Base-by-base conservation (phyloP, 1,140 invertebrate genomes). In the Drusus annulatus region DNA sequence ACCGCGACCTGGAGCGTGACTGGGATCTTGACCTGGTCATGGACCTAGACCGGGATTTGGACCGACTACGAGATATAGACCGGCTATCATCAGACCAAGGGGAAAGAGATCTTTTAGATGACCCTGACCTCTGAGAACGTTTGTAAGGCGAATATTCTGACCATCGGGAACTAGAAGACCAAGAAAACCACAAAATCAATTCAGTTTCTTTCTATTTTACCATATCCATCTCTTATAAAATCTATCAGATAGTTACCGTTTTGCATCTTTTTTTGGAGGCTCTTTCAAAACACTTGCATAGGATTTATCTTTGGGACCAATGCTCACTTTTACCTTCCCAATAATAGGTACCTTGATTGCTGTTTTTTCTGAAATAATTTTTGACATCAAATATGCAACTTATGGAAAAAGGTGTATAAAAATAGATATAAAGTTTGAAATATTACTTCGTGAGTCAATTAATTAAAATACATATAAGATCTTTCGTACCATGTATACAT, bases 321-420 rank as follows among this genome's bases (percentile, higher is more conserved):
- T 58, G 79, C 92, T 93, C 62, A 90, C 88, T 84, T 93, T 93
- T 13, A 93, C 87, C 85, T 93, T 93, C 77, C 93, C 92, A 1
- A 92, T 90, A 86, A 93, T 92, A 4, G 91, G 85, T 8, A 87
- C 84, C 85, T 89, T 90, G 21, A 84, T 83, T 19, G 85, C 74
- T 16, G 84, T 86, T 87, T 84, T 84, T 65, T 82, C 80, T 69
- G 81, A 83, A 83, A 83, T 77, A 36, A 36, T 36, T 36, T 36
- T 4, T 4, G 7, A 36, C 4, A 36, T 45, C 10, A 45, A 45
- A 45, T 45, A 10, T 36, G 10, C 8, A 36, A 36, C 6, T 36
- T 7, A 45, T 45, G 36, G 10, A 45, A 45, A 45, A 45, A 45
- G 31, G 8, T 7, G 4, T 36, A 45, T 10, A 45, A 10, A 45